Conservation (phyloP, 2,113 vertebrate species). For the Archocentrus centrarchus region DNA sequence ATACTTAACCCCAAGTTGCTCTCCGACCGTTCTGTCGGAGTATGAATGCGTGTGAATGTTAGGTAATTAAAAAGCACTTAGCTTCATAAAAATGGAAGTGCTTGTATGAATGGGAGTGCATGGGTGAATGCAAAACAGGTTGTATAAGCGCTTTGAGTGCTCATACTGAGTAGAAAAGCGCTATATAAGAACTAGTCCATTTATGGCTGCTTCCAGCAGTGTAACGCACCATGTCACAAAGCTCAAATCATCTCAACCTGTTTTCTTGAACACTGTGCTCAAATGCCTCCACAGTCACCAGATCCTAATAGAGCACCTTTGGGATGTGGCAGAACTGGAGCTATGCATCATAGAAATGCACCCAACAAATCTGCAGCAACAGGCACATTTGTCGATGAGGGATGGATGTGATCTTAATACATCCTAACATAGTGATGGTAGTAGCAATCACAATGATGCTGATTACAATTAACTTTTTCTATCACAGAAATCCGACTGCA, state of each 20-base stretch:
- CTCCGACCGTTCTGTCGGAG: too few relatives aligned
- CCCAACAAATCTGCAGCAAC: too few relatives aligned
- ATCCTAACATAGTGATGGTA: background rate
- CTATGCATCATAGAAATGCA: background rate
- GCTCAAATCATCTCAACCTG: too few relatives aligned
- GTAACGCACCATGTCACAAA: background rate
- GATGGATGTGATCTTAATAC: background rate
- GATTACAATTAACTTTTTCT: background rate
- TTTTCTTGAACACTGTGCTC: background rate
- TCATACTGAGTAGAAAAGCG: too few relatives aligned
- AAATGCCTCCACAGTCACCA: background rate
- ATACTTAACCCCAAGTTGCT: too few relatives aligned
- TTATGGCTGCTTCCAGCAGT: background rate
- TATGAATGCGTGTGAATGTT: too few relatives aligned
- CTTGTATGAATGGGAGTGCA: too few relatives aligned
- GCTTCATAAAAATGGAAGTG: too few relatives aligned
- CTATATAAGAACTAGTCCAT: too few relatives aligned
- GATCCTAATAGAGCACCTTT: background rate
- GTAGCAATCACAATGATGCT: background rate
- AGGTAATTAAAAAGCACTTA: too few relatives aligned
- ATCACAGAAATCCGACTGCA: background rate
- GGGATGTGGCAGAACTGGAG: background rate
- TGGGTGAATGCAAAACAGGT: too few relatives aligned
- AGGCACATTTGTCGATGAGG: background rate
- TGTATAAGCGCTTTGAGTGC: too few relatives aligned